Evolutionary conservation across 2,797 vertebrate genomes (phyloP), one percentile per base, ranked within the genome.

Genomic region (Falco naumanni): DNA sequence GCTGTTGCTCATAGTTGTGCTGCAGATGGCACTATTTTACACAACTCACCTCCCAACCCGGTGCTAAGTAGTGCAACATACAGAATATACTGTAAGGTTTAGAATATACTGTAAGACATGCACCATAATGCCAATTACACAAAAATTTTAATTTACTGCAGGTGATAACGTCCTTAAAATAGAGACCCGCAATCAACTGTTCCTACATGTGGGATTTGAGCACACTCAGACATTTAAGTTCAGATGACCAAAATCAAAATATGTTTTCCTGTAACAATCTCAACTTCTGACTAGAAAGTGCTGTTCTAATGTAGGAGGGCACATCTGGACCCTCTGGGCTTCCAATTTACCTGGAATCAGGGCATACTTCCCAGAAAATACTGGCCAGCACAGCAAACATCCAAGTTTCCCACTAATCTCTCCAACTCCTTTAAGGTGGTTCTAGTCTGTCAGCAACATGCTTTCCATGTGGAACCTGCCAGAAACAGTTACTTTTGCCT

Each of bases 11-110:
- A 6, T 4, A 59, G 57, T 2, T 51, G 43, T n/a, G 43, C 94
- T 94, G 88, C 59, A 96, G 94, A 66, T 93, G 93, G 92, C 94
- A 95, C 92, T 5, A 22, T 85, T 85, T 59, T 14, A 63, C 87
- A 64, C 60, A 65, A 51, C 54, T 81, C 50, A 43, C 43, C 39
- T 39, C 39, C 5, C 39, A 39, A 39, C 39, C 39, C 39, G 39
- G 39, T 11, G 39, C 39, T 64, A 47, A 56, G 9, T 12, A 60
- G 61, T 2, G 5, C 29, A 50, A 22, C 1, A 34, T 5, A 41
- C 16, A 22, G n/a, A 71, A 79, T 6, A 45, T 8, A 5, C 64
- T 20, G 5, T 3, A 66, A 71, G 8, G 41, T 1, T 57, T 25
- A 83, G 29, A 83, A 15, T 8, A 26, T 22, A 41, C 13, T 10